Percentiles rank a stretch among this genome's conserved stretches.
These are phyloP conservation scores for Tinamus guttatus DNA, from an alignment of 2,113 vertebrate genomes.

Conservation along the genomic window DNA sequence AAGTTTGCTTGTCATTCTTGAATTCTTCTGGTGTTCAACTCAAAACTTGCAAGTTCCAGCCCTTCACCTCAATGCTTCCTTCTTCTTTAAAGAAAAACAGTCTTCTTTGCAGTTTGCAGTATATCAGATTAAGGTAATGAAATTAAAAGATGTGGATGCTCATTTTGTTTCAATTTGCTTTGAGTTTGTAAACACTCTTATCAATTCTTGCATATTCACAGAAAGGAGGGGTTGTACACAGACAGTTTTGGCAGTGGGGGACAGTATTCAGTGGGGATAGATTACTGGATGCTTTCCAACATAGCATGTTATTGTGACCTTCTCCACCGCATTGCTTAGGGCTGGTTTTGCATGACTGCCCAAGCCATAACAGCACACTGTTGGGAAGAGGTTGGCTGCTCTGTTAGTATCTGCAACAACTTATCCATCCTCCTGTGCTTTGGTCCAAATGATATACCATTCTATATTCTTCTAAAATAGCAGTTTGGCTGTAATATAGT, in stretches of 20 bases:
- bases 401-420: no score
- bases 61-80: neutral
- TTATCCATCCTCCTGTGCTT: no score
- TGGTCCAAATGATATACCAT: neutral
- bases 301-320: neutral
- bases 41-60: neutral
- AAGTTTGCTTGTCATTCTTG: constrained; percentile 16
- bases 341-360: neutral
- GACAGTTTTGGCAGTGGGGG: neutral
- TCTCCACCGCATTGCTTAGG: neutral
- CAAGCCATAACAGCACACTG: neutral
- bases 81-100: neutral
- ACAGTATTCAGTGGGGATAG: neutral
- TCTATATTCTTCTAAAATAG: neutral
- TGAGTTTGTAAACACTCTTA: neutral
- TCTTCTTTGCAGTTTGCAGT: neutral
- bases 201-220: neutral
- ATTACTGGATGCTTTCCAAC: neutral
- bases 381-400: neutral
- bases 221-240: neutral
- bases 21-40: neutral
- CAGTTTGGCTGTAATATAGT: neutral
- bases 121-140: neutral
- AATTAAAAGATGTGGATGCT: neutral
- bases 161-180: neutral